Conservation (phyloP, 2,888 invertebrate genomes). For the Oscheius onirici region DNA sequence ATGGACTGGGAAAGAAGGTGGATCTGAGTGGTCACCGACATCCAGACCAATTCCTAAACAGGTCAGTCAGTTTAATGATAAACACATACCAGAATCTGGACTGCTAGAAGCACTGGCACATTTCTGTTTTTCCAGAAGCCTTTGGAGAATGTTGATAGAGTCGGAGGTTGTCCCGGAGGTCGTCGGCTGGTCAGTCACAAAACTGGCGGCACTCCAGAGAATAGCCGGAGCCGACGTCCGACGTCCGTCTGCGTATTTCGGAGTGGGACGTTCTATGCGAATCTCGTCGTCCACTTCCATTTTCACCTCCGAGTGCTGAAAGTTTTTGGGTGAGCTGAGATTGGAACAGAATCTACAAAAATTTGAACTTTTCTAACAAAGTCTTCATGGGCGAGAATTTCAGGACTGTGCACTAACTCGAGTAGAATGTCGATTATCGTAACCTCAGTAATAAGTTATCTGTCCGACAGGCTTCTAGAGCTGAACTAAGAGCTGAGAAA, state of each 20-base stretch:
- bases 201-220: constrained; percentile 52
- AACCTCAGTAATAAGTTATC: too few relatives aligned
- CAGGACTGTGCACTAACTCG: too few relatives aligned
- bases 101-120: constrained; percentile 30
- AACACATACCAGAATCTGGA: constrained; percentile 29
- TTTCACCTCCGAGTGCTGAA: constrained; percentile 25
- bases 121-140: constrained; percentile 30
- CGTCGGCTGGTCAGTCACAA: constrained; percentile 35
- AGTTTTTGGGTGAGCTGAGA: background rate
- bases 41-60: constrained; percentile 26
- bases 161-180: constrained; percentile 16
- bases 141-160: constrained; percentile 31
- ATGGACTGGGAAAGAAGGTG: constrained; percentile 18
- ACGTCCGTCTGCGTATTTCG: constrained; percentile 56
- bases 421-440: too few relatives aligned
- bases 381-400: too few relatives aligned
- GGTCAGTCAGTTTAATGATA: background rate
- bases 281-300: constrained; percentile 32
- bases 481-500: too few relatives aligned
- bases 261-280: constrained; percentile 50
- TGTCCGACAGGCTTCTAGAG: too few relatives aligned
- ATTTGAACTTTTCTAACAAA: too few relatives aligned
- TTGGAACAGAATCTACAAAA: too few relatives aligned
- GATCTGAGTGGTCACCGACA: background rate
- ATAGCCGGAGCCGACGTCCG: constrained; percentile 63